A percentile compares a stretch with the other conserved stretches of the same genome.
Evolutionary conservation across 2,797 vertebrate genomes (phyloP).

Genomic region (Garrulus glandarius): DNA sequence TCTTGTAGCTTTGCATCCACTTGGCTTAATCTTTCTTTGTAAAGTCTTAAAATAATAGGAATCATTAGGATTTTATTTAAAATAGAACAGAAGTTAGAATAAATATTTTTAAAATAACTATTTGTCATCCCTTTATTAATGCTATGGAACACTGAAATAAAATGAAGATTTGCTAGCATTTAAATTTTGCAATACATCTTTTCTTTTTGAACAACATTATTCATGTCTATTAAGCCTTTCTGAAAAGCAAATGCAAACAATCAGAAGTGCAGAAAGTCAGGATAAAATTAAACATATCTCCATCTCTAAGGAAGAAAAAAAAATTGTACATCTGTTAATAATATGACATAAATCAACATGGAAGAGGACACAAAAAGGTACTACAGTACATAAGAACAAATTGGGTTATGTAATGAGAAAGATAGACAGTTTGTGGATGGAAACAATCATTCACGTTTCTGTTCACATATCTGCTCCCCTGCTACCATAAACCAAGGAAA

Average conservation of each 20-base stretch:
- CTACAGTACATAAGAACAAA: not conserved
- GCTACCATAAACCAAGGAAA: not conserved
- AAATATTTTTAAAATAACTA: not conserved
- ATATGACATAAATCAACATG: not conserved
- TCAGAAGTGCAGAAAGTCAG: not conserved
- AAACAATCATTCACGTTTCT: not conserved
- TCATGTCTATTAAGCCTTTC: not conserved
- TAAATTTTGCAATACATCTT: not conserved
- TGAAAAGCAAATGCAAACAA: not conserved
- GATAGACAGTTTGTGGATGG: not conserved
- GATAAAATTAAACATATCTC: not conserved
- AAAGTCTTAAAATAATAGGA: constrained; percentile 84
- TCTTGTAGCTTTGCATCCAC: constrained; percentile 98
- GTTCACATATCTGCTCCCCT: not conserved
- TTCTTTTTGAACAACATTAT: not conserved
- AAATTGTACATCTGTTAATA: not conserved
- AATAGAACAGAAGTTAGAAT: constrained; percentile 15
- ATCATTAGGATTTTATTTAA: constrained; percentile 24
- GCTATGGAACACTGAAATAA: not conserved
- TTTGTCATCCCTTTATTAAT: not conserved
- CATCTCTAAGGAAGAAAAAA: not conserved
- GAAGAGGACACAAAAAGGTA: not conserved
- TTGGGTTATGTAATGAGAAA: not conserved
- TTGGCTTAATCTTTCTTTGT: constrained; percentile 96
- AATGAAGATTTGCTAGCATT: not conserved